These are phyloP conservation scores for Zophobas atratus DNA, from an alignment of 1,140 invertebrate species.

Conservation along the genomic window DNA sequence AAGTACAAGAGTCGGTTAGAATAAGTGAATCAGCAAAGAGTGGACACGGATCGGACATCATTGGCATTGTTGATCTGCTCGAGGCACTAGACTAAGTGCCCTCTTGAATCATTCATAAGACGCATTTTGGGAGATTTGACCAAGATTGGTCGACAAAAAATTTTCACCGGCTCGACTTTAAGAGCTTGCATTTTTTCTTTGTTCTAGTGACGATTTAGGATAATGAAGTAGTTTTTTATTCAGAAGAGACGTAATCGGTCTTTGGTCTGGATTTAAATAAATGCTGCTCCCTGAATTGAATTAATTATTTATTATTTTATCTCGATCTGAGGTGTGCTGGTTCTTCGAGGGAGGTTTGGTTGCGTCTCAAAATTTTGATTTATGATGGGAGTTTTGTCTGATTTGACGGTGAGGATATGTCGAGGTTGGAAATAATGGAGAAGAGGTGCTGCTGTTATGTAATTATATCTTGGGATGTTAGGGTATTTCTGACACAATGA, in stretches of 20 bases:
- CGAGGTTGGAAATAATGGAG: too few relatives aligned
- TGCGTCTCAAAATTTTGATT: conserved; percentile 7
- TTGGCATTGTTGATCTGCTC: conserved; percentile 34
- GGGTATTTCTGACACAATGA: too few relatives aligned
- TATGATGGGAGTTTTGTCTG: neutral
- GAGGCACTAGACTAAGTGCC: conserved; percentile 9
- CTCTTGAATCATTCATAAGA: conserved; percentile 46
- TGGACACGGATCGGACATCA: conserved; percentile 30
- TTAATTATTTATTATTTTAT: conserved; percentile 12
- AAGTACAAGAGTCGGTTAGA: conserved; percentile 51
- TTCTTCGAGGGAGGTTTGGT: neutral
- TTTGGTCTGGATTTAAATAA: neutral
- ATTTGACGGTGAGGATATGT: too few relatives aligned
- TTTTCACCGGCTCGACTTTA: neutral
- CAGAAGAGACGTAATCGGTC: neutral
- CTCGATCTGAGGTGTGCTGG: neutral
- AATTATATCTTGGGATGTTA: too few relatives aligned
- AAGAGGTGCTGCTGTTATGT: too few relatives aligned
- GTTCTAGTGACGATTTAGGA: neutral
- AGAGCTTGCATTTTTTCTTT: neutral
- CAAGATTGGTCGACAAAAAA: neutral
- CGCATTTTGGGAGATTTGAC: conserved; percentile 18
- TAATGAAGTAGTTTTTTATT: conserved; percentile 2
- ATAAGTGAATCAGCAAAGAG: conserved; percentile 53
- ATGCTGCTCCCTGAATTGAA: conserved; percentile 9